Evolutionary conservation across 2,113 vertebrate genomes (phyloP).

Genomic region (Ptilonorhynchus violaceus): DNA sequence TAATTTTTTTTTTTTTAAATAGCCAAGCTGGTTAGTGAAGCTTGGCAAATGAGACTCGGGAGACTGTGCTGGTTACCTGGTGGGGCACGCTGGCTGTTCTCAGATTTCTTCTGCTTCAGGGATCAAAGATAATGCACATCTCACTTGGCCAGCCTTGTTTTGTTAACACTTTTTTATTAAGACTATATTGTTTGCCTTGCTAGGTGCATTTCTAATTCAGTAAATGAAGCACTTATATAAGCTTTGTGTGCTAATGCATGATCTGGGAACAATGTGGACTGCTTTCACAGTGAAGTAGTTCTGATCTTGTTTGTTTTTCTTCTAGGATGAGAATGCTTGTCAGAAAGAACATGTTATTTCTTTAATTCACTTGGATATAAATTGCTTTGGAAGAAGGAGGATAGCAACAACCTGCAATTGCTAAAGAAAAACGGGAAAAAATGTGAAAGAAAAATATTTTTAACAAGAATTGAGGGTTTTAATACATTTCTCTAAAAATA

Average conservation of each 20-base stretch:
- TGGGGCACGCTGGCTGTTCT: not conserved
- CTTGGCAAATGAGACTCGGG: not conserved
- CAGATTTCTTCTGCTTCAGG: not conserved
- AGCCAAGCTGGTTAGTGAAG: not conserved
- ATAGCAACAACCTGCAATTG: not conserved
- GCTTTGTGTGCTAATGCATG: not conserved
- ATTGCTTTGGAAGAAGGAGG: not conserved
- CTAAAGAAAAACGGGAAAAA: not conserved
- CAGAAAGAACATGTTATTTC: not conserved
- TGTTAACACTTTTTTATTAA: not conserved
- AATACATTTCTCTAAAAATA: slow-evolving; percentile 38
- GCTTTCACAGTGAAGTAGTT: not conserved
- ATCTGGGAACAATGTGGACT: not conserved
- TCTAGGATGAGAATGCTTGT: not conserved
- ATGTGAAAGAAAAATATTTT: not conserved
- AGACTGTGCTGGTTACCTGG: accelerated
- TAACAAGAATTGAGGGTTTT: not conserved
- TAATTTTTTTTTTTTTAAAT: not conserved
- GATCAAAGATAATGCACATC: not conserved
- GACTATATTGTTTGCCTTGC: not conserved
- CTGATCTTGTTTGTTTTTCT: not conserved
- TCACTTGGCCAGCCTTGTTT: not conserved
- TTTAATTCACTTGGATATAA: not conserved
- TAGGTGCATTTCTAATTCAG: not conserved
- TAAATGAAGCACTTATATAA: not conserved